Evolutionary conservation across 2,888 invertebrate genomes (phyloP).

Genomic region (Prenolepis imparis): DNA sequence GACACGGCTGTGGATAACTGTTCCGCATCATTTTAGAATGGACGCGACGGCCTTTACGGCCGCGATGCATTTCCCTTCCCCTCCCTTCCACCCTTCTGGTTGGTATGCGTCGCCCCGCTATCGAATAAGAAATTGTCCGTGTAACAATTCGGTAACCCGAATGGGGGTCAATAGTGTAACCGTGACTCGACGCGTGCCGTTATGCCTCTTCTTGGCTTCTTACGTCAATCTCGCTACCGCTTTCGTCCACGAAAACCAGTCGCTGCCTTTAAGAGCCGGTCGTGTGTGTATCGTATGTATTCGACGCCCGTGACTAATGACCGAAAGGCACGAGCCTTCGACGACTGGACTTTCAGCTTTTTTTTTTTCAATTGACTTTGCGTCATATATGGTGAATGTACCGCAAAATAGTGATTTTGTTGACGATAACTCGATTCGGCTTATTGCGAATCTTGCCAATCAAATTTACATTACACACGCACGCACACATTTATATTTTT

Average conservation of each 20-base stretch:
- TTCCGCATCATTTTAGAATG: conserved; percentile 71
- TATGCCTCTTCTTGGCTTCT: conserved; percentile 60
- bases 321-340: conserved; percentile 47
- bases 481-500: neutral
- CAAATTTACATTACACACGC: neutral
- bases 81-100: conserved; percentile 23
- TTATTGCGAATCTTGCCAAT: neutral
- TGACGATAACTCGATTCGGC: neutral
- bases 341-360: conserved; percentile 17
- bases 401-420: neutral
- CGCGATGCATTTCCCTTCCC: neutral
- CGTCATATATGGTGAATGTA: neutral
- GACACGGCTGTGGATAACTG: conserved; percentile 73
- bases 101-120: conserved; percentile 61
- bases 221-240: conserved; percentile 61
- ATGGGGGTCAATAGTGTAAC: conserved; percentile 76
- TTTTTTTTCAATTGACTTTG: conserved; percentile 7
- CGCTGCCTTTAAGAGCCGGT: conserved; percentile 58
- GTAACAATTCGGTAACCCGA: conserved; percentile 72
- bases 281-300: conserved; percentile 33
- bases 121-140: conserved; percentile 68
- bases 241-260: conserved; percentile 67
- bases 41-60: conserved; percentile 56
- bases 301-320: conserved; percentile 62
- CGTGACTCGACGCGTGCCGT: conserved; percentile 72